phyloP scores from a whole-genome alignment of 2,113 vertebrate species.

The Heteronetta atricapilla region DNA sequence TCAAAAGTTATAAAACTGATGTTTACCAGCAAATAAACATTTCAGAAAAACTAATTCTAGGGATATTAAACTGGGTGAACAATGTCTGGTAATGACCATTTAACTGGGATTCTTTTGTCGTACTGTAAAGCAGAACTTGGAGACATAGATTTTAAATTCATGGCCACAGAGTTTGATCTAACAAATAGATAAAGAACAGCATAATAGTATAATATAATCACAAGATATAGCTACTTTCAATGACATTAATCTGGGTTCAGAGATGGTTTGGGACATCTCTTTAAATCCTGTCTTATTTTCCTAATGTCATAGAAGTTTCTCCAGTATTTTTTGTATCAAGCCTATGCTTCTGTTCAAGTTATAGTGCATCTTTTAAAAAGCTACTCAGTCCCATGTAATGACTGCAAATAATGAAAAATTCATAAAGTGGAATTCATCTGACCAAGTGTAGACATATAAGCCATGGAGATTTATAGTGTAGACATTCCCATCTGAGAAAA shows the following conservation, averaged over 20 bases:
- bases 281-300: background rate
- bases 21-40: background rate
- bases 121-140: background rate
- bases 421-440: conserved; percentile 25
- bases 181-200: background rate
- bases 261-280: background rate
- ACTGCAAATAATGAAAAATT: conserved; percentile 42
- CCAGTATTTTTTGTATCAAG: background rate
- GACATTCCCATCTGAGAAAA: conserved; percentile 1
- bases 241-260: background rate
- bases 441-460: background rate
- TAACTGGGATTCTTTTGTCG: background rate
- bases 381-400: background rate
- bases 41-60: background rate
- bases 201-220: background rate
- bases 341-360: background rate
- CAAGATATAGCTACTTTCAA: background rate
- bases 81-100: background rate
- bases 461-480: conserved; percentile 30
- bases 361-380: background rate
- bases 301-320: background rate
- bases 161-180: background rate
- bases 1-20: background rate
- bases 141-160: background rate
- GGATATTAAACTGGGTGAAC: background rate